phyloP scores from a whole-genome alignment of 2,113 vertebrate species.

The Macquaria ambigua region DNA sequence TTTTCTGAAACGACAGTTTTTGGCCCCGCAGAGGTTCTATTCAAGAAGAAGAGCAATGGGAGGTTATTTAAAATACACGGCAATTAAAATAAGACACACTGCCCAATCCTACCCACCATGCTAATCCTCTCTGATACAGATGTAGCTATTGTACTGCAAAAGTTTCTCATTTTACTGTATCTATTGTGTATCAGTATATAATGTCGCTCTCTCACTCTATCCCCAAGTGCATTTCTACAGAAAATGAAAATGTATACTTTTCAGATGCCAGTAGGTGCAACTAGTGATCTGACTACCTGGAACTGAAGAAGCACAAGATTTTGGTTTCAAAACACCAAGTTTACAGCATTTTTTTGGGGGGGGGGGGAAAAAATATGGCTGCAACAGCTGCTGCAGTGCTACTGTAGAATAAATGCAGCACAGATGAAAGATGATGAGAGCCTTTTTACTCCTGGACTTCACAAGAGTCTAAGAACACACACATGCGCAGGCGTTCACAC shows the following conservation, averaged over 20 bases:
- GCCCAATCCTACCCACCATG: constrained; percentile 56
- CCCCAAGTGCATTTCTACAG: constrained; percentile 42
- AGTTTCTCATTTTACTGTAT: constrained; percentile 57
- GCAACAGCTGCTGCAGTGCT: constrained; percentile 68
- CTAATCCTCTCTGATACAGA: constrained; percentile 76
- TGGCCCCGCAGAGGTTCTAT: constrained; percentile 69
- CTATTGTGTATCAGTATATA: constrained; percentile 54
- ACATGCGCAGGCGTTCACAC: constrained; percentile 26
- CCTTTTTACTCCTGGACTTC: constrained; percentile 64
- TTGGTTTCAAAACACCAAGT: constrained; percentile 45
- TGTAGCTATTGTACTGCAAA: constrained; percentile 57
- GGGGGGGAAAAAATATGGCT: background rate
- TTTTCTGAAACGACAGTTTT: constrained; percentile 76
- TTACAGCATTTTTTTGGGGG: constrained; percentile 25
- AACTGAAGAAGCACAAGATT: constrained; percentile 40
- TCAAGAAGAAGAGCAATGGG: constrained; percentile 70
- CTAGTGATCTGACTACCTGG: constrained; percentile 45
- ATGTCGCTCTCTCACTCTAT: constrained; percentile 28
- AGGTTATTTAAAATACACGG: constrained; percentile 79
- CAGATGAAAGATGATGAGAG: constrained; percentile 69
- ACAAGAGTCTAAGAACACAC: constrained; percentile 54
- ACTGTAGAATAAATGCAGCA: constrained; percentile 64
- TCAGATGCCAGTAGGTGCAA: constrained; percentile 41
- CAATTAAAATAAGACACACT: constrained; percentile 79
- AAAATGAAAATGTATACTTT: constrained; percentile 54